phyloP scores from a whole-genome alignment of 2,888 invertebrate species.

The Lasioglossum calceatum region DNA sequence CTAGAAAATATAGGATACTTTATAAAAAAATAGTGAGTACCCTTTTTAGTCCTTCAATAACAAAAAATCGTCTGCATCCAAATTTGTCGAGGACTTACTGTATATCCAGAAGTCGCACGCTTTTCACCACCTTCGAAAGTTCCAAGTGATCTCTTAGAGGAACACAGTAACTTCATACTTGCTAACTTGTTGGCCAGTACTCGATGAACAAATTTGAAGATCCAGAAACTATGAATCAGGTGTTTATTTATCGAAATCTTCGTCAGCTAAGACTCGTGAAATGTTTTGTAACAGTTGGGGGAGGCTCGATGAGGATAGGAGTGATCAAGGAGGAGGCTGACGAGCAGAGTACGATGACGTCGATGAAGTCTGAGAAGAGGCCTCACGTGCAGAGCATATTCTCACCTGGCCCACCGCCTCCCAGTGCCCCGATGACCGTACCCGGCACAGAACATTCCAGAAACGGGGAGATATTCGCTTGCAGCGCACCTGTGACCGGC shows the following conservation, averaged over 20 bases:
- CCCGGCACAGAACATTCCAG: slow-evolving; percentile 81
- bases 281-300: slow-evolving; percentile 48
- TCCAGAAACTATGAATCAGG: neutral
- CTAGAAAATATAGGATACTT: too few species aligned
- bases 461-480: slow-evolving; percentile 76
- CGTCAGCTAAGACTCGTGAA: neutral
- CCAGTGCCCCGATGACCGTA: slow-evolving; percentile 88
- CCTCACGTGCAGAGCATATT: slow-evolving; percentile 82
- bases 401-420: slow-evolving; percentile 85
- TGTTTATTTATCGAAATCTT: neutral
- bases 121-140: too few species aligned
- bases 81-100: too few species aligned
- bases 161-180: too few species aligned
- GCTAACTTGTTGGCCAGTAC: too few species aligned
- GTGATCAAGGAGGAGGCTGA: slow-evolving; percentile 86
- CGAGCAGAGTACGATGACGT: slow-evolving; percentile 93
- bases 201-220: too few species aligned
- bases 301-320: slow-evolving; percentile 81
- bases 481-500: slow-evolving; percentile 76
- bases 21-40: too few species aligned
- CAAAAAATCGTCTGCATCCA: too few species aligned
- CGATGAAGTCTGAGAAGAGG: slow-evolving; percentile 86
- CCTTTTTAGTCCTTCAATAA: too few species aligned
- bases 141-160: too few species aligned
- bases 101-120: too few species aligned